phyloP scores from a whole-genome alignment of 2,888 invertebrate genomes.

The Ormyrus rosae region DNA sequence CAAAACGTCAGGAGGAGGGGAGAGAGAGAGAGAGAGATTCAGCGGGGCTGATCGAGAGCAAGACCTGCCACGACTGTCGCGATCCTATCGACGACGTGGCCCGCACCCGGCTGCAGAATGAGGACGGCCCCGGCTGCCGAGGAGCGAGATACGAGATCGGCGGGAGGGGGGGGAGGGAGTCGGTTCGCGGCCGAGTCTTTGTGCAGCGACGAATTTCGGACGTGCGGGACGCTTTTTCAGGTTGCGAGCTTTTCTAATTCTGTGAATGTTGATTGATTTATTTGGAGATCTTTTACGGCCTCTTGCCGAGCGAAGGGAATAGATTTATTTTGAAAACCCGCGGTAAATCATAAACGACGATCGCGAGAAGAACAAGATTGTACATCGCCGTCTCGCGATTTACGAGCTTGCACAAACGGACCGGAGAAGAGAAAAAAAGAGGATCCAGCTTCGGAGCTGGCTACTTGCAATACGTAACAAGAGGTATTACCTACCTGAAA shows the following conservation, averaged over 20 bases:
- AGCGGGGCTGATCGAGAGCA: conserved; percentile 23
- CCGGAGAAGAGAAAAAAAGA: too few relatives aligned
- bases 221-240: background rate
- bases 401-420: background rate
- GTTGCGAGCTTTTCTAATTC: background rate
- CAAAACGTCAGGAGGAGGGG: conserved; percentile 26
- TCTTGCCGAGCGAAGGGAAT: conserved; percentile 16
- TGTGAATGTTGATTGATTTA: background rate
- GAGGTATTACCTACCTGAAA: conserved; percentile 2
- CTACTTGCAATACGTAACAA: conserved; percentile 26
- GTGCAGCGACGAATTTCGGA: background rate
- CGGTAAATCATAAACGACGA: too few relatives aligned
- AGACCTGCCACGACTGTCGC: background rate
- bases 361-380: too few relatives aligned
- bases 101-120: background rate
- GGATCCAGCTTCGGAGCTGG: background rate
- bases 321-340: background rate
- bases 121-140: background rate
- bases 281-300: background rate
- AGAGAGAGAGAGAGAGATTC: background rate
- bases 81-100: conserved; percentile 38
- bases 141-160: too few relatives aligned
- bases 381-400: background rate
- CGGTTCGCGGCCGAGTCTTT: background rate
- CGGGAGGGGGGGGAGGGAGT: background rate